Evolutionary conservation across 30 jellyfish, hydroid and myxozoan genomes (phyloP).

Genomic region (Cassiopea andromeda): DNA sequence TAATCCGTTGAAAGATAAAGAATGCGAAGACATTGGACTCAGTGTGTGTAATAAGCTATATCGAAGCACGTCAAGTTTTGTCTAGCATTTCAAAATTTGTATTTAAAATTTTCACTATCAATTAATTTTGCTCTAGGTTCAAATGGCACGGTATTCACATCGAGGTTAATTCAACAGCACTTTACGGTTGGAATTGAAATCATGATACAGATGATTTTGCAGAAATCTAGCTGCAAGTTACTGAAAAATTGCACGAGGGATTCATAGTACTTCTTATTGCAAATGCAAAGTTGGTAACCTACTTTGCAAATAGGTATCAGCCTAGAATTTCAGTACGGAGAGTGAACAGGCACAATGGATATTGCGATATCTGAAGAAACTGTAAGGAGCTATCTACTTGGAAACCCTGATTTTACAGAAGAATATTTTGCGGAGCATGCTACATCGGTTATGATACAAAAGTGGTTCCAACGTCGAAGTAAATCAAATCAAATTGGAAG

Average conservation of each 20-base stretch:
- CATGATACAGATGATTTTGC: background rate
- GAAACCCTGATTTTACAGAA: conserved; percentile 70
- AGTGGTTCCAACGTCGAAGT: conserved; percentile 70
- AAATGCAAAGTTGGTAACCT: background rate
- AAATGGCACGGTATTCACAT: too few relatives aligned
- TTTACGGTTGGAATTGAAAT: background rate
- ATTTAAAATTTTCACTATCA: too few relatives aligned
- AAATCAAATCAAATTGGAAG: conserved; percentile 10
- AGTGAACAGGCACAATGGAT: conserved; percentile 2
- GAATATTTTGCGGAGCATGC: conserved; percentile 68
- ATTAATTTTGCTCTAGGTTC: too few relatives aligned
- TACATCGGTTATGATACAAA: conserved; percentile 56
- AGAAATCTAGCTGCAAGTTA: background rate
- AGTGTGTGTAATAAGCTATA: background rate
- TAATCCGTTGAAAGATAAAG: background rate
- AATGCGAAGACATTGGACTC: background rate
- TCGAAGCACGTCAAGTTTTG: too few relatives aligned
- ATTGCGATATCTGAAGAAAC: conserved; percentile 5
- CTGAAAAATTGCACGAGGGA: background rate
- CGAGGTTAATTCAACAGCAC: background rate
- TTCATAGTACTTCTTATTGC: background rate
- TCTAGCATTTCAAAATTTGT: too few relatives aligned
- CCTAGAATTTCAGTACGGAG: too few relatives aligned
- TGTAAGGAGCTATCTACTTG: conserved; percentile 54
- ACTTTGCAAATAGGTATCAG: too few relatives aligned